Conservation (phyloP, 2,888 invertebrate species). For the Pseudeuparius sepicola region DNA sequence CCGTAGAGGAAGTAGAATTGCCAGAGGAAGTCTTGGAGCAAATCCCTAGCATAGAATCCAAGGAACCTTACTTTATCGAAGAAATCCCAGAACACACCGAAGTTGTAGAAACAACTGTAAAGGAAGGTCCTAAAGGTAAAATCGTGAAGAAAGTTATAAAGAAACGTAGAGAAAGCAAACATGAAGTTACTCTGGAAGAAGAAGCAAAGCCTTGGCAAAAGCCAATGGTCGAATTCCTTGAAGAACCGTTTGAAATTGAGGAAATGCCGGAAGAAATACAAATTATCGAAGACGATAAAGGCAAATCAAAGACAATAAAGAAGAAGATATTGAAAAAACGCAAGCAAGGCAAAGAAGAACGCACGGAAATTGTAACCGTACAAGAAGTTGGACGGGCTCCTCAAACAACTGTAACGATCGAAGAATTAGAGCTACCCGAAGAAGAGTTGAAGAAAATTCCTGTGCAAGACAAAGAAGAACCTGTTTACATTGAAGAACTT, state of each 20-base stretch:
- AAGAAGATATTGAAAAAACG: constrained; percentile 25
- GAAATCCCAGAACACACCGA: constrained; percentile 16
- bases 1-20: constrained; percentile 28
- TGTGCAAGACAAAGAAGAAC: constrained; percentile 32
- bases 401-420: constrained; percentile 34
- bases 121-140: constrained; percentile 20
- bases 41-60: constrained; percentile 10
- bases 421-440: constrained; percentile 21
- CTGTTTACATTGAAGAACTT: constrained; percentile 26
- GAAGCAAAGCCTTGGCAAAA: constrained; percentile 25
- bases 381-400: constrained; percentile 36
- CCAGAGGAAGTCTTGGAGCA: constrained; percentile 15
- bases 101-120: constrained; percentile 13
- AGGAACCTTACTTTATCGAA: constrained; percentile 15
- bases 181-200: constrained; percentile 25
- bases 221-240: constrained; percentile 15
- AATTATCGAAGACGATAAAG: constrained; percentile 21
- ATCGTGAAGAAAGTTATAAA: constrained; percentile 16
- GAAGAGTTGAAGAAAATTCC: constrained; percentile 23
- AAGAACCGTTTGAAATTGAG: constrained; percentile 18
- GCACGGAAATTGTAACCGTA: constrained; percentile 42
- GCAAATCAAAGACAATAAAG: constrained; percentile 24
- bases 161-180: constrained; percentile 26
- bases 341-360: constrained; percentile 39
- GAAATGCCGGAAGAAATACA: constrained; percentile 24